Evolutionary conservation across 2,113 vertebrate genomes (phyloP).

Genomic region (Stegastes partitus): DNA sequence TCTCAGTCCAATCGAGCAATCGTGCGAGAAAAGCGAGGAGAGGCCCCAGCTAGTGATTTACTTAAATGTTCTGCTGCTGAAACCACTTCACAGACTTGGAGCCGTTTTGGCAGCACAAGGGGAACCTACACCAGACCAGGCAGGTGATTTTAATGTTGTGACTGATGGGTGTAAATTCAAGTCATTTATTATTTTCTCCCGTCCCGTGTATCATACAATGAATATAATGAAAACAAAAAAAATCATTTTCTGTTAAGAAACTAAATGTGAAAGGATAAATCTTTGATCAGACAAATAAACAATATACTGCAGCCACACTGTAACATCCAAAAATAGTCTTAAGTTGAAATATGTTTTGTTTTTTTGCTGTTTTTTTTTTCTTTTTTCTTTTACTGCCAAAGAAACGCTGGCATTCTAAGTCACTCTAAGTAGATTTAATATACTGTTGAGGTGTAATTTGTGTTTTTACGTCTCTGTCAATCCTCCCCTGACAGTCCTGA

Average conservation of each 20-base stretch:
- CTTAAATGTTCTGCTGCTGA: too few relatives aligned
- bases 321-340: slow-evolving; percentile 89
- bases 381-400: too few relatives aligned
- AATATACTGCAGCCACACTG: slow-evolving; percentile 88
- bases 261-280: slow-evolving; percentile 88
- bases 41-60: too few relatives aligned
- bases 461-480: slow-evolving; percentile 67
- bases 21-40: too few relatives aligned
- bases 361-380: slow-evolving; percentile 58
- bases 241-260: slow-evolving; percentile 88
- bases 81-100: too few relatives aligned
- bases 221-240: slow-evolving; percentile 85
- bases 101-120: too few relatives aligned
- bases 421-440: slow-evolving; percentile 78
- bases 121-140: too few relatives aligned
- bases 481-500: slow-evolving; percentile 55
- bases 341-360: slow-evolving; percentile 86
- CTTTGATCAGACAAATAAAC: slow-evolving; percentile 89
- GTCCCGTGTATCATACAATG: slow-evolving; percentile 81
- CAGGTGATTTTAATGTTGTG: too few relatives aligned
- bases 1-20: too few relatives aligned
- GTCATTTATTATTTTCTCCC: slow-evolving; percentile 87
- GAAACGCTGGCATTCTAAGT: slow-evolving; percentile 79
- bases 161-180: slow-evolving; percentile 82
- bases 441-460: slow-evolving; percentile 89